Percentiles rank a stretch among this genome's conserved stretches.
phyloP scores from a whole-genome alignment of 2,888 invertebrate genomes.

The Bimastos eiseni region DNA sequence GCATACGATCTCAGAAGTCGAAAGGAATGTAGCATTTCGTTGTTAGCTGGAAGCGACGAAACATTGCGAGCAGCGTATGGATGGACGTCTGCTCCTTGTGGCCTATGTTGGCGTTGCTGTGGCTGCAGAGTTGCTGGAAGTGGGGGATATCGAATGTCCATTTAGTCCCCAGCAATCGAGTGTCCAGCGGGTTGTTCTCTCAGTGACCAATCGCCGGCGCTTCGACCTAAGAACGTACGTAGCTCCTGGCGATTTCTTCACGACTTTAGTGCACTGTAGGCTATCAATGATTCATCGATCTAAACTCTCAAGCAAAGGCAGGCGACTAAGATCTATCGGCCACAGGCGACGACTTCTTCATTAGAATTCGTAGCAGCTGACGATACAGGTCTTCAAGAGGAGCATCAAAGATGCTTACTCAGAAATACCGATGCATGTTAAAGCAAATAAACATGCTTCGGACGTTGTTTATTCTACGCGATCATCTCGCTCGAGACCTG shows the following conservation, averaged over 20 bases:
- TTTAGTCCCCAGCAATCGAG: background rate
- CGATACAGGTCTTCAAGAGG: background rate
- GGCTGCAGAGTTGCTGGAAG: background rate
- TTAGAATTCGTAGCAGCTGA: background rate
- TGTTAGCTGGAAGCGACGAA: background rate
- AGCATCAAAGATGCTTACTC: background rate
- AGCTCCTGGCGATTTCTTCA: background rate
- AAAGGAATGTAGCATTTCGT: background rate
- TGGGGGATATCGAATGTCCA: background rate
- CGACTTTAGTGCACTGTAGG: background rate
- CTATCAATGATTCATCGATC: background rate
- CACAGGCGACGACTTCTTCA: background rate
- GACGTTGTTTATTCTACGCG: too few relatives aligned
- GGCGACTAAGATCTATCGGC: background rate
- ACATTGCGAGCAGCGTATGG: background rate
- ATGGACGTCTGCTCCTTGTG: constrained; percentile 2
- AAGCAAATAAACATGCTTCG: background rate
- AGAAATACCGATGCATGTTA: background rate
- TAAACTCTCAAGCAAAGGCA: background rate
- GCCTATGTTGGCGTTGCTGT: background rate
- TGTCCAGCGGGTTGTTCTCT: background rate
- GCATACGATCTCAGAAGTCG: background rate
- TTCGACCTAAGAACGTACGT: background rate
- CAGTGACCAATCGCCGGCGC: background rate
- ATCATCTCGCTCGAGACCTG: too few relatives aligned